Conservation (phyloP, 2,888 invertebrate genomes). For the Drosophila monieri region DNA sequence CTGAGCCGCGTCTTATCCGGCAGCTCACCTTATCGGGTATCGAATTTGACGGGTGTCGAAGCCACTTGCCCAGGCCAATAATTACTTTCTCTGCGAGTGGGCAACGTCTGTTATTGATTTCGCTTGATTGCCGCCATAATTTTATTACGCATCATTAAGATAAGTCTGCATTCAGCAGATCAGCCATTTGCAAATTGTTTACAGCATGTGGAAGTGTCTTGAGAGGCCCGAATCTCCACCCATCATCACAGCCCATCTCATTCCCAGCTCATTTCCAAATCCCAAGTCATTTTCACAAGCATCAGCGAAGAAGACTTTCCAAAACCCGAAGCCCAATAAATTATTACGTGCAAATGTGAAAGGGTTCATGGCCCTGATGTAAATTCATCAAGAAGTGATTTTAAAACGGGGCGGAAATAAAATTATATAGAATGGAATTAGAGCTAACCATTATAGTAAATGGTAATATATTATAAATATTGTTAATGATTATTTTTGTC, state of each 20-base stretch:
- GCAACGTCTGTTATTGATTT: constrained; percentile 71
- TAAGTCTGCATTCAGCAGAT: constrained; percentile 50
- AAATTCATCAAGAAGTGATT: constrained; percentile 16
- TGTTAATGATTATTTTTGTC: neutral
- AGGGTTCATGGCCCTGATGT: constrained; percentile 52
- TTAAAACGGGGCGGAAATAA: constrained; percentile 16
- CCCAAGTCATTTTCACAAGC: constrained; percentile 54
- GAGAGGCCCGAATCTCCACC: constrained; percentile 43
- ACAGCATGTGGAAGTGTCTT: constrained; percentile 39
- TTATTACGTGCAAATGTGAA: constrained; percentile 72
- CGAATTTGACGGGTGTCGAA: constrained; percentile 42
- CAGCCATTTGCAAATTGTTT: constrained; percentile 67
- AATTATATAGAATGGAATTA: constrained; percentile 17
- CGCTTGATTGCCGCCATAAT: constrained; percentile 64
- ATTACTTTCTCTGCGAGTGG: constrained; percentile 71
- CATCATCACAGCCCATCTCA: constrained; percentile 16
- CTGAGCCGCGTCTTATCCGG: constrained; percentile 55
- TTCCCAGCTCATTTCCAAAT: constrained; percentile 24
- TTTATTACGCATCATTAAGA: constrained; percentile 73
- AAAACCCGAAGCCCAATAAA: constrained; percentile 19
- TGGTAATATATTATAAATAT: neutral
- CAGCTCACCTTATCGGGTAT: constrained; percentile 58
- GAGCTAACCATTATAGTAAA: constrained; percentile 16
- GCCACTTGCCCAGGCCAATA: constrained; percentile 65
- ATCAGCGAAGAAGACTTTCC: constrained; percentile 29